phyloP scores from a whole-genome alignment of 1,140 invertebrate species.

The Theocolax elegans region DNA sequence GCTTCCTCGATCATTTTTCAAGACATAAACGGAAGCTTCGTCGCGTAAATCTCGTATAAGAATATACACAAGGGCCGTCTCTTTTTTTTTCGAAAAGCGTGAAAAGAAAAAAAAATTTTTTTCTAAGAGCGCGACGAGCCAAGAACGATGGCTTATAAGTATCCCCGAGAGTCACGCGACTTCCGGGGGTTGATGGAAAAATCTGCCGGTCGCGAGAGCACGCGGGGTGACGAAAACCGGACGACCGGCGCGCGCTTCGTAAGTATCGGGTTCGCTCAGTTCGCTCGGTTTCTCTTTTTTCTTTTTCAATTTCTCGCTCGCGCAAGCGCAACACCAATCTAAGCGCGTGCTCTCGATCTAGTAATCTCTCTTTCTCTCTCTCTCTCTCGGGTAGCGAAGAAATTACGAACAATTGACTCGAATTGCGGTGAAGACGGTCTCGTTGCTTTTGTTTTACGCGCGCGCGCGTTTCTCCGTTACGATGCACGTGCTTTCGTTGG shows the following conservation, averaged over 20 bases:
- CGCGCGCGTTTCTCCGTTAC: no score
- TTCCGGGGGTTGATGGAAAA: slow-evolving; percentile 38
- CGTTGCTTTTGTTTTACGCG: no score
- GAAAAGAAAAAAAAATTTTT: slow-evolving; percentile 2
- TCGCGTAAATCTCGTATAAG: neutral
- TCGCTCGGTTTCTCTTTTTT: neutral
- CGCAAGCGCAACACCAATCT: neutral
- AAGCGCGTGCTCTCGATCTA: neutral
- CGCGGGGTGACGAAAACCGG: slow-evolving; percentile 29
- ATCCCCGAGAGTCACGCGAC: no score
- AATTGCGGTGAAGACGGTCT: no score
- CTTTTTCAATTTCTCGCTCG: neutral
- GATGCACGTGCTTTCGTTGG: no score
- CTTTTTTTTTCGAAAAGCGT: neutral
- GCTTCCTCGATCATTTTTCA: slow-evolving; percentile 1
- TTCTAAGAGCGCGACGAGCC: neutral
- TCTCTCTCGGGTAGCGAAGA: no score
- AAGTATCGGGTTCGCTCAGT: neutral
- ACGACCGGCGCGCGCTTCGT: neutral
- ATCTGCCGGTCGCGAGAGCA: slow-evolving; percentile 23
- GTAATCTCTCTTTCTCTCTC: no score
- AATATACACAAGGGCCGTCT: neutral
- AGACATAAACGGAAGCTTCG: neutral
- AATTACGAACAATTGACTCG: no score
- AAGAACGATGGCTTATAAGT: neutral